Evolutionary conservation across 2,888 invertebrate genomes (phyloP), one percentile per base, ranked within the genome.

Genomic region (Eilema sororculum): DNA sequence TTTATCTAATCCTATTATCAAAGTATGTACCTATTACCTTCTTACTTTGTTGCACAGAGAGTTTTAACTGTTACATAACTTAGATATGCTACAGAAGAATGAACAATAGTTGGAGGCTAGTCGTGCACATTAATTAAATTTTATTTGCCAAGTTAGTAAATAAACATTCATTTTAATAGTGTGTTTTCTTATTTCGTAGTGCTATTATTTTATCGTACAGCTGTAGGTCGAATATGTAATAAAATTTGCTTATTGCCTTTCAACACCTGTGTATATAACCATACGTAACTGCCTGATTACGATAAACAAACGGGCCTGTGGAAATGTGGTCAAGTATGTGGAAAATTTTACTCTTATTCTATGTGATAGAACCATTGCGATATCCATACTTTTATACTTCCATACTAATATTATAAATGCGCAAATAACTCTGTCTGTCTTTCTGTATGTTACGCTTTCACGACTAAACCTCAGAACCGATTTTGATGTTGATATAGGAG

Each of bases 201-300:
- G 20, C 20, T 6, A 20, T 46, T 20, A 6, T 46, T 41, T 16
- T 46, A 46, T 46, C 46, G 46, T 46, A 20, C n/a, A 52, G 9
- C 52, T 52, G n/a, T 52, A 52, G n/a, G n/a, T 52, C n/a, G n/a
- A 52, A 52, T 52, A n/a, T n/a, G n/a, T 52, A 52, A 52, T 52
- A 52, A 52, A 52, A n/a, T n/a, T 6, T 52, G n/a, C 2, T 52
- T 20, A 52, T n/a, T 52, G n/a, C 52, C n/a, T 52, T n/a, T 6
- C 5, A 8, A n/a, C 52, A 52, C 5, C n/a, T 52, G n/a, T 52
- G 52, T n/a, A n/a, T 52, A n/a, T 52, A 20, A 4, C 1, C 20
- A 52, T 6, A 20, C 46, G 46, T 46, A n/a, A 52, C 2, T 52
- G n/a, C n/a, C 20, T 52, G 46, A 46, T 46, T 52, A n/a, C 52